Evolutionary conservation across 2,888 invertebrate species (phyloP), one percentile per base, ranked within the genome.

Genomic region (Ochropleura leucogaster): DNA sequence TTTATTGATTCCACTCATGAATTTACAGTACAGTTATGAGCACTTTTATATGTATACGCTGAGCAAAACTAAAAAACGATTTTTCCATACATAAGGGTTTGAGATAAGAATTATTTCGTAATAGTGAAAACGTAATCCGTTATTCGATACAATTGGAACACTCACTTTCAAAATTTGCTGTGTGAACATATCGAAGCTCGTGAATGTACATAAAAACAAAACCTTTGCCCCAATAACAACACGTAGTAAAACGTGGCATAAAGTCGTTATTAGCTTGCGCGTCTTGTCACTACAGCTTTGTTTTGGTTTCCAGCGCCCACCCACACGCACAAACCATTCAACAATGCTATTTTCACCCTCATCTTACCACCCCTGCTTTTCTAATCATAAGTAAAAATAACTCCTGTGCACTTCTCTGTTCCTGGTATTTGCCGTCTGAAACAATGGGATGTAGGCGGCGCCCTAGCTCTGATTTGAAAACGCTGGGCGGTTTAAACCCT

Each of bases 371-470:
- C 90, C 86, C 85, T 83, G 84, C 80, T 85, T 79, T 82, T 81
- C 74, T 77, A 66, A 73, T 79, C 68, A 74, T 67, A 71, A 72
- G 74, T 77, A 68, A 76, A 84, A 87, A 67, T 66, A 74, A 59
- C 93, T 93, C 92, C 88, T 92, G 65, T 77, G 72, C 69, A 82
- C 74, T 93, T 86, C 88, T 95, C 87, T 63, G 66, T 81, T 88
- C 95, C 96, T 96, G 89, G 95, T 95, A 92, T 79, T 81, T 84
- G 85, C 89, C 91, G 91, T 93, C 88, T 90, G 87, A 90, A 95
- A 95, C 95, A 96, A 95, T 96, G 92, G 94, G 90, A 90, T 92
- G 95, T 94, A 95, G 95, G 96, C 94, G 96, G 95, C 93, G 93
- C 93, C 91, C 92, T 90, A 89, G 74, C 84, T 70, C 68, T 63